Conservation (phyloP, 2,797 vertebrate species). For the Coranthus polyacanthus region DNA sequence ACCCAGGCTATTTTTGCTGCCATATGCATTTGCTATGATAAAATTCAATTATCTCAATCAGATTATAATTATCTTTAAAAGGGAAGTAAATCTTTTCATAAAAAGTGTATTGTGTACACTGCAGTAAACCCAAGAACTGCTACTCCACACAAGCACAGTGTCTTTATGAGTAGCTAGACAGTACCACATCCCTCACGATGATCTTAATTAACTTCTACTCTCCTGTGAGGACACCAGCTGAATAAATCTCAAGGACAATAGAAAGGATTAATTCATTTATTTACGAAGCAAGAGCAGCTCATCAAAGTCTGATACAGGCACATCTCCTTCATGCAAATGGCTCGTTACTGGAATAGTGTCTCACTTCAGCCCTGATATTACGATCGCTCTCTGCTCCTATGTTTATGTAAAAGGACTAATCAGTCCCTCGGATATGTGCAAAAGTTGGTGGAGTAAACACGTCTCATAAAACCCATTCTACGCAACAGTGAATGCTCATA, state of each 20-base stretch:
- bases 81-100: conserved; percentile 20
- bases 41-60: conserved; percentile 34
- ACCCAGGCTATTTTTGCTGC: neutral
- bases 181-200: conserved; percentile 54
- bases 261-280: conserved; percentile 80
- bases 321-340: conserved; percentile 70
- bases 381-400: conserved; percentile 27
- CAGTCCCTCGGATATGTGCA: conserved; percentile 7
- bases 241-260: conserved; percentile 83
- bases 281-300: conserved; percentile 74
- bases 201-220: conserved; percentile 80
- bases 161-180: conserved; percentile 58
- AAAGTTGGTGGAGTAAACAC: neutral
- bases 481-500: conserved; percentile 7
- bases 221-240: conserved; percentile 70
- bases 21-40: neutral
- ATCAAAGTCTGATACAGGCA: conserved; percentile 66
- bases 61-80: conserved; percentile 32
- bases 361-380: conserved; percentile 14
- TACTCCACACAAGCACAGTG: conserved; percentile 38
- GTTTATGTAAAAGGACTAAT: conserved; percentile 52
- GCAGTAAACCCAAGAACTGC: conserved; percentile 39
- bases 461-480: conserved; percentile 16
- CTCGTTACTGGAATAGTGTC: conserved; percentile 35
- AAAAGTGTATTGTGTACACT: conserved; percentile 11